Evolutionary conservation across 2,797 vertebrate species (phyloP).

Genomic region (Poecile montanus): DNA sequence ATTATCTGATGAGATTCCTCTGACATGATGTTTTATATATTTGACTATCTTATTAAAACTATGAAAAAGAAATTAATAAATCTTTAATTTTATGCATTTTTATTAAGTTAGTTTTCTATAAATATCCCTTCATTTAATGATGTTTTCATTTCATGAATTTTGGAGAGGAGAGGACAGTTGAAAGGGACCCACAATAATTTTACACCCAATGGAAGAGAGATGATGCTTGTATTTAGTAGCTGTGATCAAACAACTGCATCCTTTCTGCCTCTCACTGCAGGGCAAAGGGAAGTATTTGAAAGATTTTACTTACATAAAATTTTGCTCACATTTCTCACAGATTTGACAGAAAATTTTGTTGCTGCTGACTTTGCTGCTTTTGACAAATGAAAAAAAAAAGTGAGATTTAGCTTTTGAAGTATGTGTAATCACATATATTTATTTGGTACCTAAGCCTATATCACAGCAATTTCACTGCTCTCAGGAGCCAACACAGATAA

Average conservation of each 20-base stretch:
- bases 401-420: background rate
- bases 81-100: background rate
- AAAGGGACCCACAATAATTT: background rate
- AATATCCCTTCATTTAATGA: background rate
- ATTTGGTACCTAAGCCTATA: background rate
- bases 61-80: background rate
- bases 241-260: background rate
- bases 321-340: background rate
- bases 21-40: background rate
- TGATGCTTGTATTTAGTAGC: background rate
- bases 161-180: background rate
- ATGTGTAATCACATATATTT: background rate
- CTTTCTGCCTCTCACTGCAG: background rate
- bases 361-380: background rate
- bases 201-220: fast-evolving
- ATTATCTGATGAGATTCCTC: background rate
- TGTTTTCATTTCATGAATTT: background rate
- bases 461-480: background rate
- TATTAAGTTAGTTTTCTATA: background rate
- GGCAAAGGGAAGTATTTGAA: background rate
- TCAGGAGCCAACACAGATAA: background rate
- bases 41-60: background rate
- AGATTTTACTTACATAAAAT: background rate
- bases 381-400: background rate
- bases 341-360: background rate